A percentile compares a stretch with the other conserved stretches of the same genome.
Conservation (phyloP, 2,113 vertebrate species). For the Rhinoderma darwinii region DNA sequence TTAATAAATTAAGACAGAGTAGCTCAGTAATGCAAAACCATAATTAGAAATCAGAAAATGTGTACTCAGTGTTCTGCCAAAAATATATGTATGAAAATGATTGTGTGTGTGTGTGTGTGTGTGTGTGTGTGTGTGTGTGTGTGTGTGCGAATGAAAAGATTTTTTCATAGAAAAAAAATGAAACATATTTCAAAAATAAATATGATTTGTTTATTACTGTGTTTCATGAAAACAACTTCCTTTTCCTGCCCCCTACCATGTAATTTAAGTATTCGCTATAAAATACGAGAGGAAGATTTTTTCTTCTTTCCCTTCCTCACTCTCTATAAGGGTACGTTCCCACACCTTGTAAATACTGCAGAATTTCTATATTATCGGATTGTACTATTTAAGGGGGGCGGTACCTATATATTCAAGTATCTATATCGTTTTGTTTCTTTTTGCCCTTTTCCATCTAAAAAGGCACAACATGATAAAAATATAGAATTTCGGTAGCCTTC, state of each 20-base stretch:
- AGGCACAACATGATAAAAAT: too few relatives aligned
- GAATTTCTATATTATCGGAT: too few relatives aligned
- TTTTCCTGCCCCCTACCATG: neutral
- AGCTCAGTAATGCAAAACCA: constrained; percentile 55
- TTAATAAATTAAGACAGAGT: constrained; percentile 59
- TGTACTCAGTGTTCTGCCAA: constrained; percentile 58
- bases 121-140: constrained; percentile 49
- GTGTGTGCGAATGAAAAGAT: constrained; percentile 15
- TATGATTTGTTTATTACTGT: constrained; percentile 43
- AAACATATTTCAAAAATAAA: constrained; percentile 42
- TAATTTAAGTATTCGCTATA: neutral
- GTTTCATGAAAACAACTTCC: neutral
- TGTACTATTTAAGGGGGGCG: too few relatives aligned
- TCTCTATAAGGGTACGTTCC: too few relatives aligned
- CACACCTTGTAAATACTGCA: too few relatives aligned
- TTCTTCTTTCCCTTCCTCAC: neutral
- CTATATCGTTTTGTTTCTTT: too few relatives aligned
- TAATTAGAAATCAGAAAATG: constrained; percentile 59
- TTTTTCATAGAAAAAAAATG: constrained; percentile 18
- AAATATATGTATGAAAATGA: constrained; percentile 57
- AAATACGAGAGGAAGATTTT: neutral
- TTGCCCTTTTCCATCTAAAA: too few relatives aligned
- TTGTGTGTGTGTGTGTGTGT: constrained; percentile 48
- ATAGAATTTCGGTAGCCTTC: too few relatives aligned
- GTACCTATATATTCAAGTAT: too few relatives aligned